Base-by-base conservation (phyloP, 2,888 invertebrate species). In the Drosophila paucipuncta region DNA sequence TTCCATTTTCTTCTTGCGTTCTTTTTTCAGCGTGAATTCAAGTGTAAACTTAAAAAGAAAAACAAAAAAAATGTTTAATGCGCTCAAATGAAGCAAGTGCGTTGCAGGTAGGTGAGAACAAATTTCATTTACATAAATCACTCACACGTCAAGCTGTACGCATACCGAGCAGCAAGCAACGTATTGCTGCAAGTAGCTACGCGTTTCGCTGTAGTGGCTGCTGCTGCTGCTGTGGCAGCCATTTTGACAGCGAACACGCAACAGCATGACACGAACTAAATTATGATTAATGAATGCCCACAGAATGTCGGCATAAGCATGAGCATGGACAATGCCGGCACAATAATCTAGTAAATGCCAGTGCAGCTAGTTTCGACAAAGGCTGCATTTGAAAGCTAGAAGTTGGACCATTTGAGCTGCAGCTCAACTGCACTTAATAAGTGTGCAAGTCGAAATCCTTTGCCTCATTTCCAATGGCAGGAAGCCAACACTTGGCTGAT, bases 91-190 rank as follows among this genome's bases (percentile, higher is more conserved):
- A 68, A 71, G 67, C 53, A 47, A 73, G 57, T 73, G 57, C 62
- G 61, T 68, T 72, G 67, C 68, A 68, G 53, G 54, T 57, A 52
- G 75, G 68, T 57, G 30, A 74, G 60, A 77, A 64, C 73, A 83
- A 85, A 76, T 86, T 89, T 76, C 63, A 84, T 86, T 86, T 80
- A 74, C 89, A 85, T 86, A 86, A 89, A 86, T 85, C 85, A 85
- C 85, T 86, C 78, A 74, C 73, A 69, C 85, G 80, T 71, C 87
- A 74, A 82, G 85, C 73, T 86, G 76, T 68, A 73, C 66, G 68
- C 43, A 50, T 43, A 41, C 9, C 22, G 18, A 25, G 39, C 47
- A 35, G 25, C 37, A 61, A 58, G 53, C 62, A 37, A 37, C 52
- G 50, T 18, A 53, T 37, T 58, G 73, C 47, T 65, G 78, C 75